Evolutionary conservation across 2,113 vertebrate species (phyloP).

Genomic region (Fulmarus glacialis): DNA sequence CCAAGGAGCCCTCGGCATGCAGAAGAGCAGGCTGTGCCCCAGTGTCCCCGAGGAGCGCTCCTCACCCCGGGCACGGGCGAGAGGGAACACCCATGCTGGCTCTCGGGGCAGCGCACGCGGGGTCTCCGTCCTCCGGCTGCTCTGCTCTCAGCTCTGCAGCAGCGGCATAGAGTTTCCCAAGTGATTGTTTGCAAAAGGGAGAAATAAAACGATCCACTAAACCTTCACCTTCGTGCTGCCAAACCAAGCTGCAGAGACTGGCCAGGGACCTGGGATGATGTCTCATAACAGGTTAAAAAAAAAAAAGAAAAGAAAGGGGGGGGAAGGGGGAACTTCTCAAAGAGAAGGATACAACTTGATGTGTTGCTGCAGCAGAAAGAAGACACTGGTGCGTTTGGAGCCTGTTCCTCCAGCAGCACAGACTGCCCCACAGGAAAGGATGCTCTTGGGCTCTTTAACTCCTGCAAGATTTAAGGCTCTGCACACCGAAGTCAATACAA

Average conservation of each 20-base stretch:
- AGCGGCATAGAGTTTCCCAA: not conserved
- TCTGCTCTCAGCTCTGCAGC: not conserved
- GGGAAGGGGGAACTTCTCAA: not conserved
- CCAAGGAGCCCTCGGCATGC: not conserved
- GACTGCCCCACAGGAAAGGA: not conserved
- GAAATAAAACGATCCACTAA: not conserved
- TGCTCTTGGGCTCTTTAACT: not conserved
- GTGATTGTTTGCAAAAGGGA: not conserved
- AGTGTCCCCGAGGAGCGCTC: not conserved
- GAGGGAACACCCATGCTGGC: not conserved
- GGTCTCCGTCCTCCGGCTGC: not conserved
- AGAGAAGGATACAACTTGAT: not conserved
- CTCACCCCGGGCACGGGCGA: rapidly evolving
- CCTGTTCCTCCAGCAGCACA: not conserved
- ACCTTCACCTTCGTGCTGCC: not conserved
- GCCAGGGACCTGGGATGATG: not conserved
- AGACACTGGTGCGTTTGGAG: not conserved
- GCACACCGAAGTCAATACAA: not conserved
- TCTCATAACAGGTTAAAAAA: not conserved
- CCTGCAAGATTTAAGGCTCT: not conserved
- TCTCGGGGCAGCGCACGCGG: rapidly evolving
- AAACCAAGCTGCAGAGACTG: not conserved
- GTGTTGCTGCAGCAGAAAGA: not conserved
- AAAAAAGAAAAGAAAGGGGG: too few species aligned
- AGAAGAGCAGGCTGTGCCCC: not conserved